Percentiles rank a stretch among this genome's conserved stretches.
Conservation (phyloP, 1,140 invertebrate species). For the Aphaenogaster floridana region DNA sequence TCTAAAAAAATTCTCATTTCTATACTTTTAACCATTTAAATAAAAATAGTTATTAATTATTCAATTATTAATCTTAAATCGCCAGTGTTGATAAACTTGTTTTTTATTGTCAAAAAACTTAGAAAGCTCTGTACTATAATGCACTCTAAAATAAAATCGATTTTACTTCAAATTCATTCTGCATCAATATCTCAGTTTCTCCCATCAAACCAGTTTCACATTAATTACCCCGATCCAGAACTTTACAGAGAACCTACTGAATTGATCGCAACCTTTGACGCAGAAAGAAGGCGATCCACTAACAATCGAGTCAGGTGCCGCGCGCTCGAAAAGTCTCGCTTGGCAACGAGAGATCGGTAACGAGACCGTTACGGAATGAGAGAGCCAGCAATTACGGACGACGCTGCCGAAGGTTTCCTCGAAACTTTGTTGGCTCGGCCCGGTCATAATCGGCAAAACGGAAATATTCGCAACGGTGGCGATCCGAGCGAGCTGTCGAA, state of each 20-base stretch:
- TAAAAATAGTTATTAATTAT: background rate
- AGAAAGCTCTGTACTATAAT: background rate
- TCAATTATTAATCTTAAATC: background rate
- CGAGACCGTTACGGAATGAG: background rate
- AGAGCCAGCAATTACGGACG: constrained; percentile 42
- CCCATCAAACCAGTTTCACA: background rate
- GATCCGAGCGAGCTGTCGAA: constrained; percentile 51
- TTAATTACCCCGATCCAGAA: background rate
- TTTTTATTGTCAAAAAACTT: background rate
- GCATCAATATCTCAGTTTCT: background rate
- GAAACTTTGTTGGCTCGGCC: constrained; percentile 33
- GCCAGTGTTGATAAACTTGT: background rate
- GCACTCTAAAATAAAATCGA: background rate
- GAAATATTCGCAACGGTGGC: constrained; percentile 1
- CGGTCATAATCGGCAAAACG: constrained; percentile 27
- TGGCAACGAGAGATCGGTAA: constrained; percentile 24
- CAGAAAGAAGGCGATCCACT: background rate
- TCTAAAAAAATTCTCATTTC: background rate
- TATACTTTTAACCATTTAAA: background rate
- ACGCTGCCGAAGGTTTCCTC: constrained; percentile 30
- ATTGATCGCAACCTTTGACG: background rate
- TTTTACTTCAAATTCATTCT: constrained; percentile 2
- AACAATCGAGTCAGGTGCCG: background rate
- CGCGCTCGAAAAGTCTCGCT: constrained; percentile 38
- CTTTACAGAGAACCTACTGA: background rate